Evolutionary conservation across 1,140 invertebrate species (phyloP).

Genomic region (Triops cancriformis): DNA sequence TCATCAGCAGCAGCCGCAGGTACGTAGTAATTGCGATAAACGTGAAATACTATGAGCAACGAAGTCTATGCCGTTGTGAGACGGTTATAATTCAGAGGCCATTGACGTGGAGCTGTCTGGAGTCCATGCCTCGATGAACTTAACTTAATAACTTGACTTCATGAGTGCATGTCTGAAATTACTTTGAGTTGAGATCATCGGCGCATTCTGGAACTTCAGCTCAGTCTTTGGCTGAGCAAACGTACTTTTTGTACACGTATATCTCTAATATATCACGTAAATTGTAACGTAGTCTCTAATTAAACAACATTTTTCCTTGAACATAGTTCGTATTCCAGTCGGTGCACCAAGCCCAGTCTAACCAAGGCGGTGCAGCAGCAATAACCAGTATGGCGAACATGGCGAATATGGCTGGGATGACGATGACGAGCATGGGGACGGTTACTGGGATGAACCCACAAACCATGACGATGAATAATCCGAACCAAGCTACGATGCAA

Average conservation of each 20-base stretch:
- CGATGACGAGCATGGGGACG: slow-evolving; percentile 22
- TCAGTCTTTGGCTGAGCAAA: no score
- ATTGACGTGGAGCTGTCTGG: no score
- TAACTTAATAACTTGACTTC: not conserved
- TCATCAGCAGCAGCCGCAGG: not conserved
- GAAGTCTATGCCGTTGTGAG: no score
- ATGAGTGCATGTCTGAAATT: not conserved
- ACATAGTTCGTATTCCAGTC: slow-evolving; percentile 26
- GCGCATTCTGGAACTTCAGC: no score
- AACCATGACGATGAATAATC: slow-evolving; percentile 17
- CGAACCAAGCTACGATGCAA: slow-evolving; percentile 23
- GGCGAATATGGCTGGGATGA: slow-evolving; percentile 24
- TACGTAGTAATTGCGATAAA: not conserved
- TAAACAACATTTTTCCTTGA: not conserved
- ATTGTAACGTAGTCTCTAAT: no score
- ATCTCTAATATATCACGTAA: no score
- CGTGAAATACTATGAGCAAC: no score
- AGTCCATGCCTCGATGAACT: not conserved
- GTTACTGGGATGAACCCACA: not conserved
- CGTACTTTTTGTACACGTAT: no score
- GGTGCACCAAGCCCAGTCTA: slow-evolving; percentile 16
- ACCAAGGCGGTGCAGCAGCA: slow-evolving; percentile 20
- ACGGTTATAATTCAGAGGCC: no score
- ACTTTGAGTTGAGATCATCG: no score
- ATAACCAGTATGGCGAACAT: slow-evolving; percentile 20